Evolutionary conservation across 2,113 vertebrate species (phyloP).

Genomic region (Rattus rattus): DNA sequence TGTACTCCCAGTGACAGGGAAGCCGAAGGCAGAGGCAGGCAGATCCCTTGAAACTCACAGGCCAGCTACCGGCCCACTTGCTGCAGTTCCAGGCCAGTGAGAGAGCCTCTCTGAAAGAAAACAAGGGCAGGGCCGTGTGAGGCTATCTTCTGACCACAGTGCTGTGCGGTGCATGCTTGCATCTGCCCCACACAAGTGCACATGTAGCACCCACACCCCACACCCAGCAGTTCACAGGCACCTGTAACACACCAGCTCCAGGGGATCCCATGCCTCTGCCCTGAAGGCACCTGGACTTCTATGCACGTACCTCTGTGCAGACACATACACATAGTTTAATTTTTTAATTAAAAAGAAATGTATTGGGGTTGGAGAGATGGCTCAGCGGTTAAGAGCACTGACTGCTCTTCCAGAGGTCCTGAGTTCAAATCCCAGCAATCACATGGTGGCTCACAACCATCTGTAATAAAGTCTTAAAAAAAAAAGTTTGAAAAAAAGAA

Average conservation of each 20-base stretch:
- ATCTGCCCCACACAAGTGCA: no score
- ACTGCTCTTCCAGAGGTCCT: no score
- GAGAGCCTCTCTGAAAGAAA: not conserved
- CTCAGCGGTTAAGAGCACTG: no score
- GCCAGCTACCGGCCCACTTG: not conserved
- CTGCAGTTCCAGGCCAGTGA: not conserved
- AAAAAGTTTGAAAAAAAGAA: no score
- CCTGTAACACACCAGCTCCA: not conserved
- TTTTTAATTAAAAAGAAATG: not conserved
- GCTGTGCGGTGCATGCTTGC: not conserved
- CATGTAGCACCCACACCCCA: not conserved
- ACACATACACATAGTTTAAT: not conserved
- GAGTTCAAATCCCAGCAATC: no score
- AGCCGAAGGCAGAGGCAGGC: not conserved
- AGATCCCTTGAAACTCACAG: not conserved
- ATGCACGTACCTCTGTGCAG: not conserved
- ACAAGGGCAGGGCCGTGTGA: no score
- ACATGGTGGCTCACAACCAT: no score
- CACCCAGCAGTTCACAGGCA: not conserved
- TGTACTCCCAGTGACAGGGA: not conserved
- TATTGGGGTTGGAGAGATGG: no score
- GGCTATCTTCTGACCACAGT: not conserved
- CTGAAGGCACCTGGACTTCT: not conserved
- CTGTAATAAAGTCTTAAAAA: no score
- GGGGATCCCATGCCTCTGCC: not conserved